Percentiles rank a stretch among this genome's conserved stretches.
Conservation (phyloP, 1,140 invertebrate genomes). For the Bombus polaris region DNA sequence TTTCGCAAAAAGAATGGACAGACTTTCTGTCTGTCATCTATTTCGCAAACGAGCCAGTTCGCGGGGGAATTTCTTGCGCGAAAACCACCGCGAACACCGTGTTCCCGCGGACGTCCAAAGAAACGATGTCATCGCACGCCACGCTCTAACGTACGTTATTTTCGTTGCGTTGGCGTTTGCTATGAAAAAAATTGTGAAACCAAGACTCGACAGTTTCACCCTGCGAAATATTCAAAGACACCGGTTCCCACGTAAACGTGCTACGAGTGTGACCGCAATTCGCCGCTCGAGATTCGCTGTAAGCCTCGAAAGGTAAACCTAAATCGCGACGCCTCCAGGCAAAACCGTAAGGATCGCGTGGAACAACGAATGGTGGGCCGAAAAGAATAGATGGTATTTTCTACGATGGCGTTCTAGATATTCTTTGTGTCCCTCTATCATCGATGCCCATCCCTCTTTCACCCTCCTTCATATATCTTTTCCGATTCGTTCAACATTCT, state of each 20-base stretch:
- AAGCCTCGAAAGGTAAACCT: conserved; percentile 46
- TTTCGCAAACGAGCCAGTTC: conserved; percentile 48
- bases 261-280: conserved; percentile 49
- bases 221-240: neutral
- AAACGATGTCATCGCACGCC: neutral
- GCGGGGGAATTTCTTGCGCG: conserved; percentile 32
- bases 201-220: too few species aligned
- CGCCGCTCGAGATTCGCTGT: conserved; percentile 28
- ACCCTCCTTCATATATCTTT: neutral
- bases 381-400: conserved; percentile 63
- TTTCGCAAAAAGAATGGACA: conserved; percentile 34
- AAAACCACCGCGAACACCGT: neutral
- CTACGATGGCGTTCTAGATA: conserved; percentile 20
- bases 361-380: conserved; percentile 35
- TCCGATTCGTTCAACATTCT: neutral
- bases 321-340: conserved; percentile 48
- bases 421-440: conserved; percentile 3
- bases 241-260: neutral
- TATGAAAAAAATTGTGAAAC: neutral
- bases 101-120: neutral
- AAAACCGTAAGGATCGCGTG: conserved; percentile 48
- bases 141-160: neutral
- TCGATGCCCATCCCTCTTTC: neutral
- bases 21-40: conserved; percentile 47
- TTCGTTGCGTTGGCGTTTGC: neutral